These are phyloP conservation scores for Odontocerum albicorne DNA, from an alignment of 2,888 invertebrate genomes.

Conservation along the genomic window DNA sequence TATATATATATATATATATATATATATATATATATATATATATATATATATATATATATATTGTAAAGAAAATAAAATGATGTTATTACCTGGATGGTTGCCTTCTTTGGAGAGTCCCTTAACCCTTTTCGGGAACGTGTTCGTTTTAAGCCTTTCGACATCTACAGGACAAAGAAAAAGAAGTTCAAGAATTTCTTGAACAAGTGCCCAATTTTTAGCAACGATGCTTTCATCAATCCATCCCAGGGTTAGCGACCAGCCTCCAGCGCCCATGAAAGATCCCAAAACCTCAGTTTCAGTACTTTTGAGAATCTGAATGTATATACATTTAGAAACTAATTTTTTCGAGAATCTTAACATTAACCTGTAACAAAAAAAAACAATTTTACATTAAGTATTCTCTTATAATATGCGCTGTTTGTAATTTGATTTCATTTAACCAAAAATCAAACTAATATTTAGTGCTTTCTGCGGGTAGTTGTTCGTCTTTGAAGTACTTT, in stretches of 20 bases:
- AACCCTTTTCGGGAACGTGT: conserved; percentile 89
- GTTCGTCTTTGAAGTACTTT: too few relatives aligned
- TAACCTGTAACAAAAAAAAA: conserved; percentile 65
- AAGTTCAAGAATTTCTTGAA: conserved; percentile 83
- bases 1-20: too few relatives aligned
- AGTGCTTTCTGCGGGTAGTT: too few relatives aligned
- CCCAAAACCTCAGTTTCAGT: conserved; percentile 82
- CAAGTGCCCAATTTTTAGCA: conserved; percentile 82
- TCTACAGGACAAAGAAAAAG: conserved; percentile 87
- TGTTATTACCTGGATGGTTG: conserved; percentile 73
- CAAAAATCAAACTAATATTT: too few relatives aligned
- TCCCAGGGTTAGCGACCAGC: conserved; percentile 87
- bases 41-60: too few relatives aligned
- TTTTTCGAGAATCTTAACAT: conserved; percentile 96
- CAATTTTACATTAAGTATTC: too few relatives aligned
- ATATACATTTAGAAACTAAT: conserved; percentile 93
- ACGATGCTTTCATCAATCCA: conserved; percentile 90
- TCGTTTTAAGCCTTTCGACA: conserved; percentile 86
- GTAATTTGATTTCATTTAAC: too few relatives aligned
- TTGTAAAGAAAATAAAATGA: conserved; percentile 37
- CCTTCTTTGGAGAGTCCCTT: conserved; percentile 84
- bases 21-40: too few relatives aligned
- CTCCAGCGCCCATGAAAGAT: conserved; percentile 87
- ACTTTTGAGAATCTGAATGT: conserved; percentile 87
- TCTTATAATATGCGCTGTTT: too few relatives aligned